These are phyloP conservation scores for Clytia hemisphaerica DNA, from an alignment of 30 jellyfish, hydroid and myxozoan species.

Conservation along the genomic window DNA sequence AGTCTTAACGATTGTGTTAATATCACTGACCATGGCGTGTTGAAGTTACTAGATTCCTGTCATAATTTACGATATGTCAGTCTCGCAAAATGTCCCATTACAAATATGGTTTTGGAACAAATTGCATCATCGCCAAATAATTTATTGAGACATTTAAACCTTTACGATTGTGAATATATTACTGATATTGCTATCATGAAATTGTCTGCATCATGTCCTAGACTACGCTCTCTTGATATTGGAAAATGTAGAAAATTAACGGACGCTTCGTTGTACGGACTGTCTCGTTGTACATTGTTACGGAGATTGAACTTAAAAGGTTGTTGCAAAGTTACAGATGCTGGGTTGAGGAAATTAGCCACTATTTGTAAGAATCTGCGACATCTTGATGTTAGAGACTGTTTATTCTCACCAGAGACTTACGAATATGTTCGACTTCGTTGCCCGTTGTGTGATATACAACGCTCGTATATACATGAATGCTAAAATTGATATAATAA, in stretches of 20 bases:
- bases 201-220: constrained; percentile 40
- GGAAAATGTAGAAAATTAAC: constrained; percentile 67
- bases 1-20: constrained; percentile 68
- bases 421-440: constrained; percentile 50
- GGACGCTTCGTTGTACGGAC: constrained; percentile 48
- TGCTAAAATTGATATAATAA: no score
- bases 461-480: no score
- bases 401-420: constrained; percentile 70
- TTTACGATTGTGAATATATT: constrained; percentile 56
- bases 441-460: constrained; percentile 55
- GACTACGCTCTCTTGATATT: constrained; percentile 59
- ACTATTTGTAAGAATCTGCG: constrained; percentile 55
- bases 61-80: constrained; percentile 62
- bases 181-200: constrained; percentile 68
- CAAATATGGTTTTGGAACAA: constrained; percentile 49
- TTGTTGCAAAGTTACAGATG: constrained; percentile 60
- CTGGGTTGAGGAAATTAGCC: constrained; percentile 68
- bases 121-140: constrained; percentile 46
- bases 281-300: constrained; percentile 63
- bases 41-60: constrained; percentile 39
- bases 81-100: constrained; percentile 67
- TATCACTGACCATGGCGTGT: constrained; percentile 59
- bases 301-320: constrained; percentile 63
- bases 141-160: constrained; percentile 50
- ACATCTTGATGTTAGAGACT: constrained; percentile 52